Base-by-base conservation (phyloP, 1,140 invertebrate species). In the Popillia japonica region DNA sequence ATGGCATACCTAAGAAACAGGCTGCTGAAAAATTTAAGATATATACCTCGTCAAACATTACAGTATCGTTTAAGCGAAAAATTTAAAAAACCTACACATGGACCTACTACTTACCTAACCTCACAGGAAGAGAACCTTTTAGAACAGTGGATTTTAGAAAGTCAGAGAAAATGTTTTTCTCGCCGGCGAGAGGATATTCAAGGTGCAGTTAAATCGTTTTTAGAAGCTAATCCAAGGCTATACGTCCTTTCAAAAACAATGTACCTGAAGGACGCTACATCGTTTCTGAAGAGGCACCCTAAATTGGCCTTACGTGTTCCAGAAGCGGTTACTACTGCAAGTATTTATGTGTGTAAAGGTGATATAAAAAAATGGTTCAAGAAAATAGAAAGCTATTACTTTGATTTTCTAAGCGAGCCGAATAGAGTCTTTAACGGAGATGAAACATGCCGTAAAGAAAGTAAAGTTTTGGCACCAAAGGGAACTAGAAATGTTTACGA, bases 351-450 rank as follows among this genome's bases (percentile, higher is more conserved):
- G 4, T n/a, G 3, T 10, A 48, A 61, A 64, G 23, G 8, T 40
- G 55, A 77, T 20, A 59, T 77, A 11, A 20, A 17, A 59, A 77
- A 77, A 34, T 77, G 44, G 75, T 77, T 77, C 40, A 11, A 40
- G 0, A 10, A 75, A 2, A 75, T 75, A 41, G n/a, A 41, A 75
- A 77, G 84, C 79, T 84, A 80, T 42, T 81, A 75, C 75, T 20
- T 61, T 14, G 81, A 83, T 76, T 80, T 86, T 79, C 75, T 87
- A 22, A 17, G 78, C 40, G 79, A 84, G 72, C 80, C 81, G 9
- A 76, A 77, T 23, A 59, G 83, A 11, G 82, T 85, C 14, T 82
- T 83, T 59, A 86, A 87, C 76, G 78, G 78, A 10, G 85, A 87
- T 72, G 86, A 87, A 79, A 86, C 82, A 44, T 80, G 77, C 68